Conservation (phyloP, 2,113 vertebrate genomes). For the Trochalopteron elliotii region DNA sequence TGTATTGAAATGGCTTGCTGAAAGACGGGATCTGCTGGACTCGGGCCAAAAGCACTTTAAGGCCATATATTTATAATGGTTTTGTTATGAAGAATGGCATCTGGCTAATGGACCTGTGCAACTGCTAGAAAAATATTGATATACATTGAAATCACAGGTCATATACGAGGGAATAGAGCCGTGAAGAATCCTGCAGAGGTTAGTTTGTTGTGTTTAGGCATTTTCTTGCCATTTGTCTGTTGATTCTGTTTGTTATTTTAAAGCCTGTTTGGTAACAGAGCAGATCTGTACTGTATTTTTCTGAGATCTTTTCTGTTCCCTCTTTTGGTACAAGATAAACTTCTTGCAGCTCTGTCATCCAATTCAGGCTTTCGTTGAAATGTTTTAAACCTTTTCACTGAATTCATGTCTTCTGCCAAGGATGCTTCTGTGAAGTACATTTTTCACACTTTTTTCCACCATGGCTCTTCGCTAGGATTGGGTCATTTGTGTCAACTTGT, state of each 20-base stretch:
- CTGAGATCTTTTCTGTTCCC: neutral
- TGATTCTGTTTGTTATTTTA: slow-evolving; percentile 27
- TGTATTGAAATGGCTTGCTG: slow-evolving; percentile 5
- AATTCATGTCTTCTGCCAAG: slow-evolving; percentile 46
- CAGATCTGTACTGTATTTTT: neutral
- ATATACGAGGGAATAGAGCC: neutral
- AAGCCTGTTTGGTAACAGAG: neutral
- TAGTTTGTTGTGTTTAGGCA: neutral
- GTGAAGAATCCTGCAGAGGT: neutral
- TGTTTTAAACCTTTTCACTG: slow-evolving; percentile 18
- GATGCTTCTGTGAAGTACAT: slow-evolving; percentile 51
- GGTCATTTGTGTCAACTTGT: slow-evolving; percentile 66
- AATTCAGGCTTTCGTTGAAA: slow-evolving; percentile 36
- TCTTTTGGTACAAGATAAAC: slow-evolving; percentile 5
- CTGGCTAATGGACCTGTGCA: slow-evolving; percentile 56
- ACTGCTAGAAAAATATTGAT: slow-evolving; percentile 56
- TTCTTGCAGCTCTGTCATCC: slow-evolving; percentile 16
- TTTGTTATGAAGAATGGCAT: slow-evolving; percentile 54
- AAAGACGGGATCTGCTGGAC: slow-evolving; percentile 23
- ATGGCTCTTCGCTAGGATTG: slow-evolving; percentile 1
- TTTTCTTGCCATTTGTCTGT: slow-evolving; percentile 18
- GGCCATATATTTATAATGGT: slow-evolving; percentile 39
- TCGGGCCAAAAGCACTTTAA: slow-evolving; percentile 41
- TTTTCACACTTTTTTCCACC: slow-evolving; percentile 46
- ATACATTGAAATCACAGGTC: slow-evolving; percentile 4